Conservation (phyloP, 2,888 invertebrate species). For the Amphiduros pacificus region DNA sequence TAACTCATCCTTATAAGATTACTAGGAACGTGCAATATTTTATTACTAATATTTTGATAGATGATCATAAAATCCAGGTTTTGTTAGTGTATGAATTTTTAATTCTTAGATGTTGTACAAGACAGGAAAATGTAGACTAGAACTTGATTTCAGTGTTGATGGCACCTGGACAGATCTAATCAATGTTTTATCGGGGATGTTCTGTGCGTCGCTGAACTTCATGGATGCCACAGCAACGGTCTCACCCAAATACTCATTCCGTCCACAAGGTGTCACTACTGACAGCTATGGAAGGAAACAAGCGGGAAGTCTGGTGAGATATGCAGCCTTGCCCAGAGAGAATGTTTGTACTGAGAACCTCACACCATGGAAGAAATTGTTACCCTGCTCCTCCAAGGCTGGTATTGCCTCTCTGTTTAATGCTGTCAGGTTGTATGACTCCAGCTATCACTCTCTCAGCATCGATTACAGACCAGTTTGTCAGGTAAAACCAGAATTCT, state of each 20-base stretch:
- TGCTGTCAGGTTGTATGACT: conserved; percentile 87
- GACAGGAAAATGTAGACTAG: background rate
- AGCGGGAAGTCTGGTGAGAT: conserved; percentile 58
- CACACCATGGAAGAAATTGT: conserved; percentile 95
- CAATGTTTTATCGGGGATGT: conserved; percentile 87
- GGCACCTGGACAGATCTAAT: conserved; percentile 81
- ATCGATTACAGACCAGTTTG: conserved; percentile 83
- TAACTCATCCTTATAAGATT: too few relatives aligned
- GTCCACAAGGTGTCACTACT: conserved; percentile 72
- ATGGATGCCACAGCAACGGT: conserved; percentile 79
- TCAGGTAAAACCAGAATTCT: conserved; percentile 59
- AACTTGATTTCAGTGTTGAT: conserved; percentile 69
- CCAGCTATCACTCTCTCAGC: conserved; percentile 88
- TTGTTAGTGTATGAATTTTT: too few relatives aligned
- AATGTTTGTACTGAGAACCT: conserved; percentile 98
- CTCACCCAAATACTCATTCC: conserved; percentile 79
- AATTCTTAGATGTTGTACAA: too few relatives aligned
- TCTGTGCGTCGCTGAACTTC: conserved; percentile 95
- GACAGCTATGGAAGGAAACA: conserved; percentile 62
- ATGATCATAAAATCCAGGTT: too few relatives aligned
- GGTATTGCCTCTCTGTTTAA: conserved; percentile 87
- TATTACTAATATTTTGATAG: too few relatives aligned
- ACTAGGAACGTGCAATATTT: too few relatives aligned
- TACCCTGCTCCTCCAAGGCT: conserved; percentile 82
- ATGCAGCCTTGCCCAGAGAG: conserved; percentile 91